Percentiles rank a stretch among this genome's conserved stretches.
These are phyloP conservation scores for Odontocolon sp. DNA, from an alignment of 2,888 invertebrate species.

Conservation along the genomic window DNA sequence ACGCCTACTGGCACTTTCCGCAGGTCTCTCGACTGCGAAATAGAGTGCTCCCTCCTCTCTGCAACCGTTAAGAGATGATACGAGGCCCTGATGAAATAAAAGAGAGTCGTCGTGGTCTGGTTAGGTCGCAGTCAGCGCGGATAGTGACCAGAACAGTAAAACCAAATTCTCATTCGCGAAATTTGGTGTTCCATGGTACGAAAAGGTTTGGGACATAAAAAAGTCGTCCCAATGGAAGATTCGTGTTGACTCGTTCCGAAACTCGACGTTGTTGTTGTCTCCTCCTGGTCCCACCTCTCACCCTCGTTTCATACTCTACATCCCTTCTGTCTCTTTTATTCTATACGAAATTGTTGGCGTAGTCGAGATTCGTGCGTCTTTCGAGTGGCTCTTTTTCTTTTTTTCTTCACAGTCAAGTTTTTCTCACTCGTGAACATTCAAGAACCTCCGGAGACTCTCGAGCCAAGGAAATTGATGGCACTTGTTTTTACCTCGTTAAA, in stretches of 20 bases:
- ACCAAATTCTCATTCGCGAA: slow-evolving; percentile 33
- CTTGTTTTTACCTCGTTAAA: slow-evolving; percentile 64
- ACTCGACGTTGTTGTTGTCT: slow-evolving; percentile 37
- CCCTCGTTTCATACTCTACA: neutral
- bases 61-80: slow-evolving; percentile 25
- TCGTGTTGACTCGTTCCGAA: slow-evolving; percentile 56
- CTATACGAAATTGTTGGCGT: slow-evolving; percentile 3
- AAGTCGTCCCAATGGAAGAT: slow-evolving; percentile 43
- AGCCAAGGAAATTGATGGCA: slow-evolving; percentile 62
- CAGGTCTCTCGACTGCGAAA: too few relatives aligned
- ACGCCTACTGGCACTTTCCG: neutral
- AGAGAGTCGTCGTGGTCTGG: slow-evolving; percentile 1
- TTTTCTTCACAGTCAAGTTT: neutral
- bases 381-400: neutral
- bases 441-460: slow-evolving; percentile 27
- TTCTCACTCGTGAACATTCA: slow-evolving; percentile 16
- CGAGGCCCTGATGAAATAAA: slow-evolving; percentile 27
- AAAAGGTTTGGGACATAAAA: slow-evolving; percentile 41
- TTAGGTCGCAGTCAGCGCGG: slow-evolving; percentile 5
- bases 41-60: neutral
- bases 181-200: slow-evolving; percentile 15
- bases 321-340: neutral
- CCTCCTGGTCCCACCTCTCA: neutral
- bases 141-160: slow-evolving; percentile 31
- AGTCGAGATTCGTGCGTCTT: slow-evolving; percentile 31